Conservation (phyloP, 2,113 vertebrate genomes). For the Rhynchomys soricoides region DNA sequence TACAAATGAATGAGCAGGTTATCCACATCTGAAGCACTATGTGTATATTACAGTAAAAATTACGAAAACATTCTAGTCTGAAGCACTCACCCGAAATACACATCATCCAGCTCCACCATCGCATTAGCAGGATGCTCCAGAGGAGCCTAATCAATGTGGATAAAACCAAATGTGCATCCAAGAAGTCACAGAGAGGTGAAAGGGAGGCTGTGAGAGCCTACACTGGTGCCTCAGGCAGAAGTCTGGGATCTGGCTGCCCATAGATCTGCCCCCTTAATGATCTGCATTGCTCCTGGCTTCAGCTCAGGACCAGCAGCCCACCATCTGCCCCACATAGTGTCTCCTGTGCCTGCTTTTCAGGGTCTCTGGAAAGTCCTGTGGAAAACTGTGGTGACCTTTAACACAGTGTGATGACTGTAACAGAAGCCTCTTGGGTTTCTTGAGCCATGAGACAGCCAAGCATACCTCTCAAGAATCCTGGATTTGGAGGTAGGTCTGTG, state of each 20-base stretch:
- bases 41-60: background rate
- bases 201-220: background rate
- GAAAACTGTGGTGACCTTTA: rapidly evolving
- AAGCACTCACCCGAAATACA: background rate
- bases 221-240: background rate
- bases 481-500: background rate
- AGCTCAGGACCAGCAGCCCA: rapidly evolving
- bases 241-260: too few species aligned
- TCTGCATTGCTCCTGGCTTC: rapidly evolving
- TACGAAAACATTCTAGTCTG: background rate
- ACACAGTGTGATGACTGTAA: too few species aligned
- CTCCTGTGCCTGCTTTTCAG: too few species aligned
- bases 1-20: background rate
- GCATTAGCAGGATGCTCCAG: background rate
- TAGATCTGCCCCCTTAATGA: too few species aligned
- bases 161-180: background rate
- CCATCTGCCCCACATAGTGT: background rate
- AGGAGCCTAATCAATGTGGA: background rate
- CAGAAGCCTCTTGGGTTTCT: background rate
- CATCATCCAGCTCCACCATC: background rate
- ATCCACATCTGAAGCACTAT: background rate
- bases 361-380: background rate
- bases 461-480: background rate
- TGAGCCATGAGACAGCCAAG: background rate
- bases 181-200: background rate